A percentile compares a stretch with the other conserved stretches of the same genome.
Evolutionary conservation across 2,888 invertebrate genomes (phyloP).

Genomic region (Agonum fuliginosum): DNA sequence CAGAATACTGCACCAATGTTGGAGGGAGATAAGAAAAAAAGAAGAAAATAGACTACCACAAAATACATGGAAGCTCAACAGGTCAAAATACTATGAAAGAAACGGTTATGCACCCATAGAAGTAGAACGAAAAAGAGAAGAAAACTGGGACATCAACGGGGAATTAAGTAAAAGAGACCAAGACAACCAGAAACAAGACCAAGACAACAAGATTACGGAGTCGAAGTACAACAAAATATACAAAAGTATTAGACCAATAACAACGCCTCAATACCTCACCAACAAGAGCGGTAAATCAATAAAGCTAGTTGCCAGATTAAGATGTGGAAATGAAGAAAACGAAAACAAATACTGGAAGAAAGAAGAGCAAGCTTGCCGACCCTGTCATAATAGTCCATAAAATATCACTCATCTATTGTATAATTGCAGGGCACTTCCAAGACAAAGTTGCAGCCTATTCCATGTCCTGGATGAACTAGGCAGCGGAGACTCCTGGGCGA

Average conservation of each 20-base stretch:
- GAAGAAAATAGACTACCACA: not conserved
- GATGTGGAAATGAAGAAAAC: conserved; percentile 1
- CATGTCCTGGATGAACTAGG: too few species aligned
- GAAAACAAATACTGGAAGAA: not conserved
- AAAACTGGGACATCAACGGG: not conserved
- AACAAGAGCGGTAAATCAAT: not conserved
- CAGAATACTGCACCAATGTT: not conserved
- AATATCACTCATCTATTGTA: not conserved
- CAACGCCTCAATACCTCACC: not conserved
- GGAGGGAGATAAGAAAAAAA: not conserved
- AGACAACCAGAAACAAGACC: not conserved
- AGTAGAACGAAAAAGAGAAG: conserved; percentile 2
- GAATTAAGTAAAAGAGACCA: not conserved
- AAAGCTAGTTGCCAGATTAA: not conserved
- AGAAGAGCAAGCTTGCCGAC: not conserved
- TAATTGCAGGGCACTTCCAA: not conserved
- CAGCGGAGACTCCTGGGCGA: too few species aligned
- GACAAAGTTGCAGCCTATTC: too few species aligned
- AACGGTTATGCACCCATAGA: conserved; percentile 4
- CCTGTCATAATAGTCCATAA: not conserved
- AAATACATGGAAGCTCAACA: not conserved
- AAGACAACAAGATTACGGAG: conserved; percentile 4
- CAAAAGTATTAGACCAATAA: not conserved
- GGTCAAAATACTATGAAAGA: not conserved
- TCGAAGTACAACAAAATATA: conserved; percentile 19